Conservation (phyloP, 2,113 vertebrate genomes). For the Cochlearius cochlearius region DNA sequence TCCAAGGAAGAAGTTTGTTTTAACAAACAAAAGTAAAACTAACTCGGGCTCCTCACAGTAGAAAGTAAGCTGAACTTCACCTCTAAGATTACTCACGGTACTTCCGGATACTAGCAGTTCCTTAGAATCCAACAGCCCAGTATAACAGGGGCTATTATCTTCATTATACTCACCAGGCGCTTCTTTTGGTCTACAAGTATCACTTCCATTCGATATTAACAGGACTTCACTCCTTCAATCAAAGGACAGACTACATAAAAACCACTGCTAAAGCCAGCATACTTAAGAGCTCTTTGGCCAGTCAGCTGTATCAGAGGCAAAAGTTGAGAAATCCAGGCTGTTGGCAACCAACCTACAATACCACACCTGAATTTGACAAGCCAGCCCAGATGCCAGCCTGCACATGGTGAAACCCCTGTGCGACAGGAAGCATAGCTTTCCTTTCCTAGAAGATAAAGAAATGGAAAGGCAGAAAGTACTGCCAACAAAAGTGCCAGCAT, state of each 20-base stretch:
- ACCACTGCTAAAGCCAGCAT: not conserved
- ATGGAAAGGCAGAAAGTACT: not conserved
- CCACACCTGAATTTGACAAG: not conserved
- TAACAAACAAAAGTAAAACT: not conserved
- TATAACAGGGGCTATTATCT: not conserved
- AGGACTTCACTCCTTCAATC: not conserved
- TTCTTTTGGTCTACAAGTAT: not conserved
- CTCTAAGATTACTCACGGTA: not conserved
- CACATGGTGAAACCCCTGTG: rapidly evolving
- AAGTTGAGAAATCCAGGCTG: not conserved
- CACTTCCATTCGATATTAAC: rapidly evolving
- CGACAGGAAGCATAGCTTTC: not conserved
- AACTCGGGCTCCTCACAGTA: not conserved
- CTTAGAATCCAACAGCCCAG: not conserved
- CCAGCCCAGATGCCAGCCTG: not conserved
- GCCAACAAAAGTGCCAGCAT: rapidly evolving
- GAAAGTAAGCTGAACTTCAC: not conserved
- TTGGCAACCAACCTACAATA: not conserved
- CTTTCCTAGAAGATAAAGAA: not conserved
- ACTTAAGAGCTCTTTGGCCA: not conserved
- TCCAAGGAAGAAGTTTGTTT: not conserved
- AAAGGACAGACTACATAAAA: not conserved
- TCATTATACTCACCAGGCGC: not conserved
- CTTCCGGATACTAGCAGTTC: not conserved
- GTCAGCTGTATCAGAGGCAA: not conserved